These are phyloP conservation scores for Hesperia comma DNA, from an alignment of 2,888 invertebrate genomes.

Conservation along the genomic window DNA sequence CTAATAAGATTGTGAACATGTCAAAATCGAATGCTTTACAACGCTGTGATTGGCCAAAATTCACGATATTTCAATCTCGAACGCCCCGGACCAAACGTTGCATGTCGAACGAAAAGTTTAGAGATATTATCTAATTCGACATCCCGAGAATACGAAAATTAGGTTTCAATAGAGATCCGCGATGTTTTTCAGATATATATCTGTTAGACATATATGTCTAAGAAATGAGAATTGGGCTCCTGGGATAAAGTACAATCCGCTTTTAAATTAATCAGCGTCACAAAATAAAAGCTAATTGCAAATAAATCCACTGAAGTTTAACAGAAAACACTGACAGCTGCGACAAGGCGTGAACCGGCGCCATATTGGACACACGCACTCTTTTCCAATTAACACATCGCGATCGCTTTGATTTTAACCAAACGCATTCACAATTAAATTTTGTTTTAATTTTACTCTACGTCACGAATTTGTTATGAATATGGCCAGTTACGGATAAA, in stretches of 20 bases:
- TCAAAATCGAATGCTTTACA: too few relatives aligned
- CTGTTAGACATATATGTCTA: too few relatives aligned
- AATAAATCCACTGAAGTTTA: constrained; percentile 16
- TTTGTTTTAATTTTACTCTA: not conserved
- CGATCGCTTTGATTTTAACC: not conserved
- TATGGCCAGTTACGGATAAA: not conserved
- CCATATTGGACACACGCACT: constrained; percentile 13
- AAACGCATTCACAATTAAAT: not conserved
- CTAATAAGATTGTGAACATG: too few relatives aligned
- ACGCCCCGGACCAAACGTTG: too few relatives aligned
- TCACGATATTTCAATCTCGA: too few relatives aligned
- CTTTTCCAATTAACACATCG: constrained; percentile 26
- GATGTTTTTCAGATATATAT: too few relatives aligned
- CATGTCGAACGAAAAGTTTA: too few relatives aligned
- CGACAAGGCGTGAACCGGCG: constrained; percentile 25
- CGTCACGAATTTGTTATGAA: not conserved
- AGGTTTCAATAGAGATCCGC: too few relatives aligned
- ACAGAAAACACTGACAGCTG: not conserved
- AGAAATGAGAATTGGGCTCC: too few relatives aligned
- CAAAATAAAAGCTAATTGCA: constrained; percentile 16
- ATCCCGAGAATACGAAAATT: too few relatives aligned
- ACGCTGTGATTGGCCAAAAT: too few relatives aligned
- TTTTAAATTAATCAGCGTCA: not conserved
- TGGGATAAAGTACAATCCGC: not conserved
- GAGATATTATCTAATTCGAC: too few relatives aligned